These are phyloP conservation scores for Agrypnia vestita DNA, from an alignment of 1,140 invertebrate species.

Conservation along the genomic window DNA sequence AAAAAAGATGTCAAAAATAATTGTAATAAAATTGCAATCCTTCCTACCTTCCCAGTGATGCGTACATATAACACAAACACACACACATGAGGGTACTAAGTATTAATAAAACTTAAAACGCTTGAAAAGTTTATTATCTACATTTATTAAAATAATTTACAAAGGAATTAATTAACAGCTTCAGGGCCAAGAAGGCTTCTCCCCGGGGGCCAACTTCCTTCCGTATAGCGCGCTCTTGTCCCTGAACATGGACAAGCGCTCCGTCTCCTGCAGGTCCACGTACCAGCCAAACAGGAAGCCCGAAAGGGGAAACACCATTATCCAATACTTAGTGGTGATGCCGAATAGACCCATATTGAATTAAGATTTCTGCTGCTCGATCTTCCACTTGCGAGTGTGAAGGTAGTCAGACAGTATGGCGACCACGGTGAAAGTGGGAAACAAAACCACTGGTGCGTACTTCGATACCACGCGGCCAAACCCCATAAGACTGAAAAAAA, in stretches of 20 bases:
- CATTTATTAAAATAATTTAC: slow-evolving; percentile 26
- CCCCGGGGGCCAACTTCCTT: slow-evolving; percentile 76
- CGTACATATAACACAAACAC: no score
- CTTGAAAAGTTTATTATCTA: background rate
- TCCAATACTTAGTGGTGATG: slow-evolving; percentile 69
- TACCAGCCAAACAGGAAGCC: slow-evolving; percentile 76
- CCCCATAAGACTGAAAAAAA: slow-evolving; percentile 67
- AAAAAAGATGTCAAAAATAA: no score
- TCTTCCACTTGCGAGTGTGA: slow-evolving; percentile 82
- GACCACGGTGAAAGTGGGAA: slow-evolving; percentile 74
- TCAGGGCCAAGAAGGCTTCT: slow-evolving; percentile 82
- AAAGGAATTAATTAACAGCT: background rate
- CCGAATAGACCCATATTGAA: slow-evolving; percentile 71
- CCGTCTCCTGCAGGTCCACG: slow-evolving; percentile 79
- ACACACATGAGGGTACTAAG: no score
- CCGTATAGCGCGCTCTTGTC: slow-evolving; percentile 86
- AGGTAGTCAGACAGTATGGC: slow-evolving; percentile 81
- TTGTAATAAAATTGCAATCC: no score
- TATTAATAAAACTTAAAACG: background rate
- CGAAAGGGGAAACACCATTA: slow-evolving; percentile 72
- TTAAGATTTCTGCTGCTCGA: slow-evolving; percentile 63
- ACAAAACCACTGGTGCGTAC: slow-evolving; percentile 77
- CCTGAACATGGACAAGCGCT: slow-evolving; percentile 80
- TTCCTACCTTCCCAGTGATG: no score
- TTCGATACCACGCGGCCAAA: slow-evolving; percentile 68